Evolutionary conservation across 2,888 invertebrate genomes (phyloP), one percentile per base, ranked within the genome.

Genomic region (Villa cingulata): DNA sequence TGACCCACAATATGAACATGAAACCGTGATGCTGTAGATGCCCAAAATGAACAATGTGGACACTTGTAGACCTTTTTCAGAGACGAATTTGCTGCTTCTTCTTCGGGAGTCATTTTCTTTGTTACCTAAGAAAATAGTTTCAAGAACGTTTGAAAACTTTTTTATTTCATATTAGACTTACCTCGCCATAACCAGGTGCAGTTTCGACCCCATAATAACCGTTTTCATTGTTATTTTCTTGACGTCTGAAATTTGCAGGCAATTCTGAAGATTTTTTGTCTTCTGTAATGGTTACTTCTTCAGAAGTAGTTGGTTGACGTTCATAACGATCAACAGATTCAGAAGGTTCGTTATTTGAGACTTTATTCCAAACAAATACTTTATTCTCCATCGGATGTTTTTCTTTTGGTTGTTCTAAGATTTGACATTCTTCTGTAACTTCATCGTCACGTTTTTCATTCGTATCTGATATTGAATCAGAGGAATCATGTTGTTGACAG

Each of bases 1-100:
- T 92, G 92, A 2, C 90, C 90, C 14, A 91, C 90, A 56, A 91
- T 89, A 66, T 92, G 92, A 5, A 91, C 90, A 67, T 91, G 91
- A 67, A 92, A 92, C 51, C 91, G 77, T 20, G 90, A 90, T 12
- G 91, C 90, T 15, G 91, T 91, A 14, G 88, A 86, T 7, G 91
- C 89, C 86, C 89, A 90, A 66, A 91, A 91, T 48, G 84, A 79
- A 66, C 91, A 92, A 65, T 89, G 86, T 2, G 91, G 90, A 66
- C 91, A 92, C 70, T 89, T 87, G 70, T 89, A 92, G 44, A 90
- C 90, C 66, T 84, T 79, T 61, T 81, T 82, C 47, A 82, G 76
- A 15, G 77, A 74, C 6, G 79, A 78, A 62, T 75, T 75, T 27
- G 80, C 76, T 15, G 81, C 76, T 45, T 76, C 75, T 45, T 80